Conservation (phyloP, 2,888 invertebrate species). For the Mayetiola destructor region DNA sequence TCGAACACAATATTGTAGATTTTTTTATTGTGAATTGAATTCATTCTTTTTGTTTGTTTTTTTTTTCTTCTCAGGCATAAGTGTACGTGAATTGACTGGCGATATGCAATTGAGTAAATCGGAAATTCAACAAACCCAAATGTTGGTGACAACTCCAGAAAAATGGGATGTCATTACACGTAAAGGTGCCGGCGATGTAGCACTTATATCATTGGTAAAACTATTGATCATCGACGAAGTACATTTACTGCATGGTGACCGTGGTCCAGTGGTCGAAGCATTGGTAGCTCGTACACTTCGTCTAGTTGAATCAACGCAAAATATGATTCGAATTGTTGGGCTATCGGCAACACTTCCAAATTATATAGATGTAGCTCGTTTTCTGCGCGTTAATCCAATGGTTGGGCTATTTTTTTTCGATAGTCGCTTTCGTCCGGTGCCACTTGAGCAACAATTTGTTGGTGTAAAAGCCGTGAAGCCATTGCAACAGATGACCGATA, state of each 20-base stretch:
- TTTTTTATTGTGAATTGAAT: background rate
- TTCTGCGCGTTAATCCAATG: constrained; percentile 84
- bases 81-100: constrained; percentile 86
- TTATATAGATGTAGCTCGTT: constrained; percentile 89
- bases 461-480: constrained; percentile 59
- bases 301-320: constrained; percentile 79
- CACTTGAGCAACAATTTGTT: constrained; percentile 79
- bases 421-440: constrained; percentile 87
- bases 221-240: constrained; percentile 94
- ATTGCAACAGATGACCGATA: constrained; percentile 50
- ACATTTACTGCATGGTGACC: constrained; percentile 88
- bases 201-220: constrained; percentile 77
- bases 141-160: constrained; percentile 94
- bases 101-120: constrained; percentile 94
- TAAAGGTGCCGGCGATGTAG: constrained; percentile 81
- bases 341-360: constrained; percentile 95
- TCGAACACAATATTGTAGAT: background rate
- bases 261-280: constrained; percentile 95
- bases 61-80: constrained; percentile 42
- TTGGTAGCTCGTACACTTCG: constrained; percentile 89
- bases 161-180: constrained; percentile 99
- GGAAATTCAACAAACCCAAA: constrained; percentile 91
- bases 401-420: constrained; percentile 90
- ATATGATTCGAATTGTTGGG: constrained; percentile 93
- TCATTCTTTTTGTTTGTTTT: background rate